Base-by-base conservation (phyloP, 2,797 vertebrate species). In the Microchirus variegatus region DNA sequence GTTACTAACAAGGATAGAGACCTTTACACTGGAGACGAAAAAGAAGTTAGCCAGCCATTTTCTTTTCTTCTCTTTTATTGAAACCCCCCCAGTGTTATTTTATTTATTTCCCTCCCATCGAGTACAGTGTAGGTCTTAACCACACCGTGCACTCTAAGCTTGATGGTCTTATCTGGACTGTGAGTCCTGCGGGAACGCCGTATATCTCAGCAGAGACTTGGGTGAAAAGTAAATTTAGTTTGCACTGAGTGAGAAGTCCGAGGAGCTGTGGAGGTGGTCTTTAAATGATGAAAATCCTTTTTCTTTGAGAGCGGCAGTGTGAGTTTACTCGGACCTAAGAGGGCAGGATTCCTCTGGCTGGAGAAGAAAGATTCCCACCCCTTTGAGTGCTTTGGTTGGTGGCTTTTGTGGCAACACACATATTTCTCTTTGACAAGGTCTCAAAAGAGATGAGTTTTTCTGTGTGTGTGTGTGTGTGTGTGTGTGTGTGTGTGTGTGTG, bases 1-100 rank as follows among this genome's bases (percentile, higher is more conserved):
- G 53, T 66, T 75, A 62, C 75, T 81, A 82, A 85, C 76, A 81
- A 84, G 69, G 62, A 86, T 56, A 46, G 68, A 83, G 80, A 85
- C 78, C 75, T 86, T 80, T 78, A 62, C 47, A 67, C 38, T 60
- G 58, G 63, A 48, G 53, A 65, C 64, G 64, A 77, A 10, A 78
- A 77, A 75, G 41, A 38, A 54, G 67, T 56, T 67, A 42, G 60
- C 38, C 57, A 44, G 43, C 26, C n/a, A 52, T 75, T 76, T 67
- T 49, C 69, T 51, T 2, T 22, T 22, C 22, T 22, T 37, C 18
- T 52, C 38, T 54, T 48, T 62, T 53, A 51, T 35, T 61, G 79
- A 52, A 67, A 67, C 53, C 52, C 63, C 56, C 67, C 49, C 9
- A 9, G 46, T 63, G 42, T 48, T 73, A 49, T 63, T 46, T 9